Evolutionary conservation across 2,113 vertebrate genomes (phyloP), one percentile per base, ranked within the genome.

Genomic region (Scytalopus superciliaris): DNA sequence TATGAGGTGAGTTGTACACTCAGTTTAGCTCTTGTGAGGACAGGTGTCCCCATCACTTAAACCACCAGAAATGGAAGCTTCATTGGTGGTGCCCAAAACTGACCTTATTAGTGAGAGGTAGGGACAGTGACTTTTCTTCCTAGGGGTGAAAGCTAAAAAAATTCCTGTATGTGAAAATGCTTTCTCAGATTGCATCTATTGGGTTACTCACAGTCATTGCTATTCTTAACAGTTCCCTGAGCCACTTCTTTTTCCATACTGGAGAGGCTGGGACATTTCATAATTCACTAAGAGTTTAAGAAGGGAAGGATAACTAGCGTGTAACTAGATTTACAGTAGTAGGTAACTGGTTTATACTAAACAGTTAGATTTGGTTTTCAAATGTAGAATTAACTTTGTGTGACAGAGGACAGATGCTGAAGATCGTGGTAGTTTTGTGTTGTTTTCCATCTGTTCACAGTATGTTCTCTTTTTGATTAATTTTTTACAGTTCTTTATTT

Each of bases 41-140:
- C 95, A 96, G 95, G 89, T 97, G 94, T 85, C 67, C 81, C 87
- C 57, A 93, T 97, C 89, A 95, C 18, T 96, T 95, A 97, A 87
- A 59, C 33, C 33, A 62, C 82, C 89, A 94, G 89, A 96, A 89
- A 95, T 95, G 95, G 94, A 78, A 96, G 55, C 89, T 89, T 91
- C 87, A 21, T 13, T 78, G 87, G 84, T 69, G 91, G 59, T 92
- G 95, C 63, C 70, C 84, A 93, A 91, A 96, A 87, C 42, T 74
- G 91, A 64, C 94, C 93, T 95, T 95, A 87, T 85, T 91, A 85
- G 90, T 85, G 78, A 90, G 87, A 94, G 78, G 73, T 50, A 70
- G 60, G 27, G 56, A 80, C 73, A 72, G 84, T 90, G 94, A 96
- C 94, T 96, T 95, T 95, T 96, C 24, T 42, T 91, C 64, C 63